A percentile compares a stretch with the other conserved stretches of the same genome.
Conservation (phyloP, 2,113 vertebrate genomes). For the Siniperca knerii region DNA sequence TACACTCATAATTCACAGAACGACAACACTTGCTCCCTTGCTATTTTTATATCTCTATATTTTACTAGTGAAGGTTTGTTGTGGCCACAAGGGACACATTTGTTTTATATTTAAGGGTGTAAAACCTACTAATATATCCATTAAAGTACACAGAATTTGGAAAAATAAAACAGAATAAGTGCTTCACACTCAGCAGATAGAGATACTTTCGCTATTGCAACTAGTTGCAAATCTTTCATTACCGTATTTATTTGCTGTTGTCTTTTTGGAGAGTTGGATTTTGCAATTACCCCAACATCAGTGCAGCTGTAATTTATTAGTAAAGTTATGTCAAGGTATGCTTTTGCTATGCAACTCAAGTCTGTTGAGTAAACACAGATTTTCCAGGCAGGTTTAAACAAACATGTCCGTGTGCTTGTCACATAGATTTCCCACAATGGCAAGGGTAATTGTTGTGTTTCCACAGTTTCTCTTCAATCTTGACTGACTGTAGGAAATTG, state of each 20-base stretch:
- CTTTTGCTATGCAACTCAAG: slow-evolving; percentile 50
- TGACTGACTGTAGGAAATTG: slow-evolving; percentile 70
- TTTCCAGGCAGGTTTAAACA: slow-evolving; percentile 70
- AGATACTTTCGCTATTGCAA: slow-evolving; percentile 2
- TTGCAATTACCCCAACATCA: slow-evolving; percentile 30
- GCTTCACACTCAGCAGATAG: not conserved
- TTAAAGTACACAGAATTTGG: not conserved
- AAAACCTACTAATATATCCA: slow-evolving; percentile 1
- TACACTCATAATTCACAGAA: slow-evolving; percentile 74
- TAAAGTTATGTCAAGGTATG: slow-evolving; percentile 23
- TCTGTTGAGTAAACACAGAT: slow-evolving; percentile 65
- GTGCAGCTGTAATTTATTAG: slow-evolving; percentile 22
- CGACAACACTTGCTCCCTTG: slow-evolving; percentile 40
- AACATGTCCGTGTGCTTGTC: slow-evolving; percentile 63
- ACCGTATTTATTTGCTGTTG: slow-evolving; percentile 19
- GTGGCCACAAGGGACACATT: not conserved
- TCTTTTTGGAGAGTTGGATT: slow-evolving; percentile 13
- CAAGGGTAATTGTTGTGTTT: slow-evolving; percentile 58
- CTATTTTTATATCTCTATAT: slow-evolving; percentile 58
- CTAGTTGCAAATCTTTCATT: slow-evolving; percentile 26
- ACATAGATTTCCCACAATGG: slow-evolving; percentile 62
- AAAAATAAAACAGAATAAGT: not conserved
- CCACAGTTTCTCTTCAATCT: slow-evolving; percentile 54
- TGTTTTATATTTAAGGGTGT: not conserved
- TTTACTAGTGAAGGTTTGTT: slow-evolving; percentile 1